Base-by-base conservation (phyloP, 2,888 invertebrate species). In the Papilio gigon region DNA sequence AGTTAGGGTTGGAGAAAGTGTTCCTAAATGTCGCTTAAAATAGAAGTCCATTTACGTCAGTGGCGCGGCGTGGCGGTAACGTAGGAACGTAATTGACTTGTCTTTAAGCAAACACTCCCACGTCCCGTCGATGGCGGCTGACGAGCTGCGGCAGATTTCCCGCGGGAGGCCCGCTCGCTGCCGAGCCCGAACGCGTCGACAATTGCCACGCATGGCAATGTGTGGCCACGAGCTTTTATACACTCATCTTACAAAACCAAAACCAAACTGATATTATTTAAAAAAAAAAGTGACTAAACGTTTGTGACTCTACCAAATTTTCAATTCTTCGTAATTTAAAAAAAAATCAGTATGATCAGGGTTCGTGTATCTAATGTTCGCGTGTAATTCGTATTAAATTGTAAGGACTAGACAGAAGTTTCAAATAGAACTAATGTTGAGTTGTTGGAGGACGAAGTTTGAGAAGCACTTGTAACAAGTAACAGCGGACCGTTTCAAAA, bases 81-180 rank as follows among this genome's bases (percentile, higher is more conserved):
- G 22, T 27, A 59, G 60, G 50, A 8, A 60, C 59, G 50, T 65
- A 68, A 68, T 68, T 60, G 68, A 68, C 64, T 68, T 68, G 64
- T 68, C 68, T 68, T 68, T 65, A 68, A 68, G 64, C 64, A 60
- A 68, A 68, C 59, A 65, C 60, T 30, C 60, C 58, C 56, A 59
- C 64, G 27, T 60, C 22, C 60, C 64, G 68, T 64, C 68, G 64
- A 64, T 64, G 64, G 63, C 63, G 59, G 44, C 68, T 64, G 68
- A 68, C 68, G 68, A 60, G 64, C 35, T 68, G 68, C 59, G 60
- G 65, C 70, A 74, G 74, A 74, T 74, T 72, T 74, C 74, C 74
- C 73, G 50, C 50, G 73, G 70, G 71, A 70, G 44, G 33, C 17
- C 65, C 69, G 64, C 37, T 20, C 44, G 44, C 44, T 47, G 44